These are phyloP conservation scores for Xiphorhynchus elegans DNA, from an alignment of 2,113 vertebrate genomes.

Conservation along the genomic window DNA sequence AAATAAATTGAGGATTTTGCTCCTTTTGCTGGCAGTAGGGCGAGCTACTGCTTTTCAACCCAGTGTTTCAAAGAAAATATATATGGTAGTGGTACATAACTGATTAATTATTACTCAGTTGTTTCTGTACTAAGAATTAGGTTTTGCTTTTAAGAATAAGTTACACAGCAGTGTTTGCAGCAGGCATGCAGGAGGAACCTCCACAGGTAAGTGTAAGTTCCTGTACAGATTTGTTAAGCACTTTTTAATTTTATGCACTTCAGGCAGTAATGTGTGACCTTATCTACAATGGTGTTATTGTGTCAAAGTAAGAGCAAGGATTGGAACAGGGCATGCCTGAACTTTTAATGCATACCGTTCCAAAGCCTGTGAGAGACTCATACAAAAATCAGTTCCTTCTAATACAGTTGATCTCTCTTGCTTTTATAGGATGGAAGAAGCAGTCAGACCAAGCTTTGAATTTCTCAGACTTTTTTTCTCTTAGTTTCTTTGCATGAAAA, in stretches of 20 bases:
- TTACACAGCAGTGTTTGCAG: not conserved
- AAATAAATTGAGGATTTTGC: not conserved
- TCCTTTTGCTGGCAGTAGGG: not conserved
- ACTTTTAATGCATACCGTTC: not conserved
- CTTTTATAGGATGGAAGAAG: not conserved
- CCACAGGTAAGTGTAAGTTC: not conserved
- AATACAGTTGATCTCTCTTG: not conserved
- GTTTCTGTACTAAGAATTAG: not conserved
- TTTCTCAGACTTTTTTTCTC: not conserved
- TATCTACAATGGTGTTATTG: not conserved
- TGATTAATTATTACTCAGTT: not conserved
- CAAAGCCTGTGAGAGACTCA: not conserved
- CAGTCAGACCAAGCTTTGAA: not conserved
- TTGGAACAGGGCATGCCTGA: not conserved
- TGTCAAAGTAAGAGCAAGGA: not conserved
- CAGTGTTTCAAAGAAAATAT: not conserved
- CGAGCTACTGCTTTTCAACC: not conserved
- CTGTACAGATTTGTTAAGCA: not conserved
- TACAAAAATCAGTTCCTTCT: not conserved
- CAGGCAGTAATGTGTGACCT: not conserved
- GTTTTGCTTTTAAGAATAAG: not conserved
- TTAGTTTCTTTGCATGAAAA: not conserved
- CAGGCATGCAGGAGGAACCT: not conserved
- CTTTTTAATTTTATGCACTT: not conserved
- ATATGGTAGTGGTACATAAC: fast-evolving